Percentiles rank a stretch among this genome's conserved stretches.
These are phyloP conservation scores for Diorhabda sublineata DNA, from an alignment of 1,140 invertebrate species.

Conservation along the genomic window DNA sequence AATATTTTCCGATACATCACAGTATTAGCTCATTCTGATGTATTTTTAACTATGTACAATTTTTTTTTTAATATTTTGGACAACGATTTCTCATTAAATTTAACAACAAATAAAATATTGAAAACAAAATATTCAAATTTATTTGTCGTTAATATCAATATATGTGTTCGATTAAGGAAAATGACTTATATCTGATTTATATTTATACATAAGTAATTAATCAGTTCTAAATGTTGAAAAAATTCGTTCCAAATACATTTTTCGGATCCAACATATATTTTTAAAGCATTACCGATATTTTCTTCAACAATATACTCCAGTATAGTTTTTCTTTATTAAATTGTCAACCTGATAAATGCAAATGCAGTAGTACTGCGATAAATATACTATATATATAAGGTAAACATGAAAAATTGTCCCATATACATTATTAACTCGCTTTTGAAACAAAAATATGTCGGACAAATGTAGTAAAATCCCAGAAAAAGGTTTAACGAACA, in stretches of 20 bases:
- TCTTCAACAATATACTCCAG: background rate
- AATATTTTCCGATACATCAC: constrained; percentile 2
- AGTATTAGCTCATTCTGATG: background rate
- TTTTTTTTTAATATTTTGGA: no score
- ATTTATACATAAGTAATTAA: background rate
- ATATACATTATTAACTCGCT: no score
- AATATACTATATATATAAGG: background rate
- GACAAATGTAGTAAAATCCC: no score
- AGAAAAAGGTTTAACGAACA: no score
- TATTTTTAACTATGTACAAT: background rate
- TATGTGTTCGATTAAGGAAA: background rate
- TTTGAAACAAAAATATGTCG: no score
- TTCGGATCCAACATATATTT: background rate
- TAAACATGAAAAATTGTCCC: no score
- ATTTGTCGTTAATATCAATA: background rate
- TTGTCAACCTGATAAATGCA: constrained; percentile 23
- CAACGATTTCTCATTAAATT: no score
- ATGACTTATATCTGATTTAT: constrained; percentile 3
- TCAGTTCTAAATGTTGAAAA: background rate
- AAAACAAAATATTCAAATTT: no score
- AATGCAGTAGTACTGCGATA: constrained; percentile 18
- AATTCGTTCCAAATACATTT: background rate
- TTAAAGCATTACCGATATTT: background rate
- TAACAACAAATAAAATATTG: no score
- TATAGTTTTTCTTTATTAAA: background rate